These are phyloP conservation scores for Dione vanillae DNA, from an alignment of 2,888 invertebrate species.

Conservation along the genomic window DNA sequence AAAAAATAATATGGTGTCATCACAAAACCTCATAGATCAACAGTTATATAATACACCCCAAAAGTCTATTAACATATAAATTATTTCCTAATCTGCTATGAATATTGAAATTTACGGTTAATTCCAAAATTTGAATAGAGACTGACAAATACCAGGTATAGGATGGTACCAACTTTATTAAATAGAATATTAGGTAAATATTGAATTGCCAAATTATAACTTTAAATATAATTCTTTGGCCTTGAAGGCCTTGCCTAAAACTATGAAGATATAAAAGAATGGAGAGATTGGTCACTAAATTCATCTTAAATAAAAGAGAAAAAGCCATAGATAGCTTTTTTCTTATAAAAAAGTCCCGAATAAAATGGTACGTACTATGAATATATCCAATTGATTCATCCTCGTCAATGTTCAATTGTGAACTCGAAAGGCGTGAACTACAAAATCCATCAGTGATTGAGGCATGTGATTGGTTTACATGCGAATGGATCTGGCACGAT, in stretches of 20 bases:
- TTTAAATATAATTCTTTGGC: background rate
- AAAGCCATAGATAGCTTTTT: background rate
- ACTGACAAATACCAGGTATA: background rate
- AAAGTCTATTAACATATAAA: background rate
- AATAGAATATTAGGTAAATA: background rate
- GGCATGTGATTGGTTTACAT: constrained; percentile 21
- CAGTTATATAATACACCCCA: background rate
- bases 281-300: no score
- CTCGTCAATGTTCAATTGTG: constrained; percentile 16
- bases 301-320: no score
- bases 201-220: background rate
- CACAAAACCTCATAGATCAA: background rate
- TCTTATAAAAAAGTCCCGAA: background rate
- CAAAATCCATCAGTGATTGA: constrained; percentile 21
- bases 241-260: background rate
- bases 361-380: background rate
- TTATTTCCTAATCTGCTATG: background rate
- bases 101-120: constrained; percentile 5
- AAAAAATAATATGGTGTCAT: background rate
- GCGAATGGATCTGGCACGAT: background rate
- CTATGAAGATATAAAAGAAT: no score
- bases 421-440: background rate
- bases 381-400: constrained; percentile 12
- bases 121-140: background rate
- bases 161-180: background rate